Base-by-base conservation (phyloP, 2,113 vertebrate genomes). In the Struthio camelus region DNA sequence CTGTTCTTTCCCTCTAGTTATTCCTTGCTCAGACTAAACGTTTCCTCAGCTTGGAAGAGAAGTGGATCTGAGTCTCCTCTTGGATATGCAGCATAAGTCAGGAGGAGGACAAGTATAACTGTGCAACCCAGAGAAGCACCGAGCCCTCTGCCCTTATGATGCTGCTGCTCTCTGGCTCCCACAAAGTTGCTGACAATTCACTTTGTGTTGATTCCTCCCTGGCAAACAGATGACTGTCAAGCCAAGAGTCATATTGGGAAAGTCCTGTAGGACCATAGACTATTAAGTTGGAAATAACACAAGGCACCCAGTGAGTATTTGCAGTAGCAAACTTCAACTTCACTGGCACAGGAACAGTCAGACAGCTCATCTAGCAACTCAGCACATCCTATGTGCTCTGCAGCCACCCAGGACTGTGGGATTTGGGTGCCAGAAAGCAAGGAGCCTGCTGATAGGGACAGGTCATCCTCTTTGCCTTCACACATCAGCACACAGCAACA, bases 391-490 rank as follows among this genome's bases (percentile, higher is more conserved):
- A 9, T 0, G 2, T 34, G 77, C 54, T 70, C 84, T 40, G 28
- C 77, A 73, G 75, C 53, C 51, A 75, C 18, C 3, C 1, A 14
- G 76, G 40, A 70, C 34, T 1, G 8, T 0, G 0, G 67, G 18
- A 30, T 6, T 40, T 1, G 3, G 18, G 59, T 50, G 28, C 4
- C 42, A 40, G 85, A 11, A 62, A 30, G 19, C 1, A 1, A 84
- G 65, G 38, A 66, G n/a, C 28, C 24, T 9, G 8, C 3, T 0
- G 4, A 20, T 7, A 5, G 30, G 30, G 40, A 61, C 34, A n/a
- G 69, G 46, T 28, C 3, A 0, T 3, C 50, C 2, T 1, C 0
- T 1, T 69, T 67, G 73, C 42, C 44, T 16, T 27, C 20, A 36
- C 40, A 11, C 1, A 0, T 15, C 56, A 40, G 42, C 5, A 17